A percentile compares a stretch with the other conserved stretches of the same genome.
Evolutionary conservation across 2,797 vertebrate species (phyloP).

Genomic region (Gorsachius magnificus): DNA sequence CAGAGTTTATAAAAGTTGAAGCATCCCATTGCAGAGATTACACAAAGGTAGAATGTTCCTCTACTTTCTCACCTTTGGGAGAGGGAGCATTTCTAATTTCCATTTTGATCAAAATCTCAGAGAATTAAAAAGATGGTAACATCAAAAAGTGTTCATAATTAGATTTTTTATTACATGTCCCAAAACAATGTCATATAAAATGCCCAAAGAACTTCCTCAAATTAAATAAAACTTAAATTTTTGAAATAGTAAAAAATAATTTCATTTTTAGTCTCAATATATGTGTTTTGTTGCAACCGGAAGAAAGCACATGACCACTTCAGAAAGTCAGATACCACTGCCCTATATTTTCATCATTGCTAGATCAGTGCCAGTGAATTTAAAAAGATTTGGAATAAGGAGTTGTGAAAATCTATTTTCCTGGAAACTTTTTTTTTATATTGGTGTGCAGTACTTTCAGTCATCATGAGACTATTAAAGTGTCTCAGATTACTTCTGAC

Average conservation of each 20-base stretch:
- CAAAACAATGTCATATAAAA: not conserved
- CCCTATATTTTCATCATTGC: not conserved
- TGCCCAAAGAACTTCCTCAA: not conserved
- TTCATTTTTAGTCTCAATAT: not conserved
- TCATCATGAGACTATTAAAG: not conserved
- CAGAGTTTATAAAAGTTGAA: not conserved
- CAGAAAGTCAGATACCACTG: not conserved
- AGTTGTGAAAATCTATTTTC: not conserved
- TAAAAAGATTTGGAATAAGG: not conserved
- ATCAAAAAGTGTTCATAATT: not conserved
- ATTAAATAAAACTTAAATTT: not conserved
- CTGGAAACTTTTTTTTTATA: not conserved
- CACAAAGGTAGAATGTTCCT: not conserved
- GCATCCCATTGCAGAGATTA: not conserved
- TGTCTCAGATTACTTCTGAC: not conserved
- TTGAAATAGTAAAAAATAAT: not conserved
- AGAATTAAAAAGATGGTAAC: not conserved
- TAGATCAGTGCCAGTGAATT: not conserved
- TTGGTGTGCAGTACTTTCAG: not conserved
- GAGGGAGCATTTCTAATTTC: not conserved
- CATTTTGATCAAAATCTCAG: not conserved
- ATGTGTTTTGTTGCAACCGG: not conserved
- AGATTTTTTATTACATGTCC: fast-evolving
- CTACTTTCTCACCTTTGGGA: not conserved
- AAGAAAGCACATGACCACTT: not conserved